Evolutionary conservation across 64 coral and sea anemone genomes (phyloP), one percentile per base, ranked within the genome.

Genomic region (Montipora cactus): DNA sequence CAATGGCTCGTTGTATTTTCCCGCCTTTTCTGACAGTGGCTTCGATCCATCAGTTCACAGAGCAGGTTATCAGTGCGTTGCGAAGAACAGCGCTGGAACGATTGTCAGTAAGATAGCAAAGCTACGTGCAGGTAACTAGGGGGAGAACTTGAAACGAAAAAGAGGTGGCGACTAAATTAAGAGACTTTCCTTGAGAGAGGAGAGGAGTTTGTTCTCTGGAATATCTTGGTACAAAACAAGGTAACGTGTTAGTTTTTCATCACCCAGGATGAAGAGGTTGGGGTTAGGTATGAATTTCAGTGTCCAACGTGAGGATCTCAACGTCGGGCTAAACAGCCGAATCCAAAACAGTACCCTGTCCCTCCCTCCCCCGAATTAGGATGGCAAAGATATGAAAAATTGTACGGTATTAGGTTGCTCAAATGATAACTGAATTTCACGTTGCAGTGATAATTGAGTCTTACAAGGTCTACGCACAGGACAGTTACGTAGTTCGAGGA

Each of bases 1-100:
- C 3, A 97, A 97, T 22, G 96, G 89, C 5, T 89, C 96, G 1
- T 79, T 97, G 69, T 79, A 79, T 94, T 97, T 97, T 85, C 96
- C 96, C 47, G 83, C 96, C 48, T 97, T 97, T 69, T 55, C 48
- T 15, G 77, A 83, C 13, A 74, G 88, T 3, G 81, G 77, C 6
- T 87, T 97, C 61, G 89, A 89, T 37, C 66, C 66, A 8, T 92
- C 77, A 8, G 76, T 97, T 11, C 96, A 97, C 80, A 90, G 87
- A 57, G 79, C 74, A 3, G 90, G 69, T 3, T 97, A 97, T 74
- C 96, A 97, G 19, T 97, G 96, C 75, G 28, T 85, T 55, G 96
- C 93, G 25, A 80, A 50, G 19, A 97, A 95, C 84, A 89, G 14
- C 6, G n/a, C 94, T 49, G 96, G 96, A 28, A 84, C 76, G 7